Evolutionary conservation across 2,888 invertebrate species (phyloP).

Genomic region (Minunthozetes semirufus): DNA sequence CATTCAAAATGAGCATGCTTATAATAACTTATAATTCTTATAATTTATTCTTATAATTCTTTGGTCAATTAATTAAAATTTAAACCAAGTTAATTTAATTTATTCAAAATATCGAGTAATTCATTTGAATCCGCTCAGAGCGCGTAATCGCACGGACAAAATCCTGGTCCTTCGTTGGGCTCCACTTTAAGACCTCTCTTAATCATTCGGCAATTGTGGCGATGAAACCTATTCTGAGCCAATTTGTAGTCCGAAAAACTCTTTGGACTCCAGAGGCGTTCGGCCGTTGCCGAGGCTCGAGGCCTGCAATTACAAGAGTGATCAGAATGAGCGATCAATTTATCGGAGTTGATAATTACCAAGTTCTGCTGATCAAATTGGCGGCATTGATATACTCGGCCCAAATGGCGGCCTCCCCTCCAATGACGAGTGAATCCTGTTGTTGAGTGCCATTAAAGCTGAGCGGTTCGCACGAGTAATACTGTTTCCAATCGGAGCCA

Average conservation of each 20-base stretch:
- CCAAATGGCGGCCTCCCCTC: conserved; percentile 92
- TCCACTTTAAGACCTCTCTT: conserved; percentile 40
- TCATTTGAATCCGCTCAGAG: conserved; percentile 60
- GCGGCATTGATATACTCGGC: conserved; percentile 70
- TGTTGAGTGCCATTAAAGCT: conserved; percentile 44
- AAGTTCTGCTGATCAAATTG: conserved; percentile 59
- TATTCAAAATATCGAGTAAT: conserved; percentile 83
- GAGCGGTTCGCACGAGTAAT: conserved; percentile 49
- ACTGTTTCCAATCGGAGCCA: conserved; percentile 53
- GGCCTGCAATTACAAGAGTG: conserved; percentile 54
- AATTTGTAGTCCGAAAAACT: conserved; percentile 47
- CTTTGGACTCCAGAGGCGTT: conserved; percentile 66
- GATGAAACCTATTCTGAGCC: conserved; percentile 61
- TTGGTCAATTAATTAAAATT: no score
- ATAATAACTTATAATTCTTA: no score
- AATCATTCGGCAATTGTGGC: conserved; percentile 51
- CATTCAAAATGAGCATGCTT: conserved; percentile 44
- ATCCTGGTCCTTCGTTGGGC: conserved; percentile 42
- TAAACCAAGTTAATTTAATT: no score
- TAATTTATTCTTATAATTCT: no score
- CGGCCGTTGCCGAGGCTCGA: conserved; percentile 74
- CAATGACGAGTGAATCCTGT: conserved; percentile 63
- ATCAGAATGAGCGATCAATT: conserved; percentile 51
- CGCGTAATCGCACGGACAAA: conserved; percentile 42
- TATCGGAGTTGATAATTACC: conserved; percentile 53